phyloP scores from a whole-genome alignment of 2,113 vertebrate species.

The Puffinus mauretanicus region DNA sequence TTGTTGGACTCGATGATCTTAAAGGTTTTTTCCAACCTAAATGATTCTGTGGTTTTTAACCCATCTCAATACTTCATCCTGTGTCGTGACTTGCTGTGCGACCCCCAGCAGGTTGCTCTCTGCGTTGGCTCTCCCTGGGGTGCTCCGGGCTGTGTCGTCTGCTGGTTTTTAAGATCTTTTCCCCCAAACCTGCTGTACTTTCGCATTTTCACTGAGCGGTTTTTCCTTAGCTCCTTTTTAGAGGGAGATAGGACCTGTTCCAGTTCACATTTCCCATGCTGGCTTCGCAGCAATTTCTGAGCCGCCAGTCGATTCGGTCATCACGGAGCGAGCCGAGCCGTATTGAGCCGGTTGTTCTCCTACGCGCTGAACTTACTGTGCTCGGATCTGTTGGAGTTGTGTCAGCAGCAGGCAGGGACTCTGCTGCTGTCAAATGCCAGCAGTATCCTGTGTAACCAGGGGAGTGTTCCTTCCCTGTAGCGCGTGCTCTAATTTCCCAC shows the following conservation, averaged over 20 bases:
- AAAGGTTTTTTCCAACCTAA: background rate
- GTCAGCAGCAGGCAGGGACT: background rate
- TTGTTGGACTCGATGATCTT: background rate
- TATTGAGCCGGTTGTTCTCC: background rate
- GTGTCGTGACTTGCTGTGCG: background rate
- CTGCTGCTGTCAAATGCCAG: constrained; percentile 5
- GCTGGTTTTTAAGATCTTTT: background rate
- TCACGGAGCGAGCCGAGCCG: background rate
- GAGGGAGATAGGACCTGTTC: background rate
- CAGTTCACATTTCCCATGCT: background rate
- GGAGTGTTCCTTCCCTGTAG: constrained; percentile 12
- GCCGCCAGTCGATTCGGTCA: background rate
- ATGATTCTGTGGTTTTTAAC: background rate
- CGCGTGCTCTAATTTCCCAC: constrained; percentile 37
- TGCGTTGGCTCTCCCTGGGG: background rate
- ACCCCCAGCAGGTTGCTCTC: background rate
- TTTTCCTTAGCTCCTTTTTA: background rate
- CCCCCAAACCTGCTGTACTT: background rate
- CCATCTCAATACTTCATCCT: background rate
- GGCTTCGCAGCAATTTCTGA: background rate
- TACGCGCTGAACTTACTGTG: background rate
- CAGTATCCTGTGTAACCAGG: background rate
- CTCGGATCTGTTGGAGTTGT: background rate
- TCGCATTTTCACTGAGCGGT: background rate
- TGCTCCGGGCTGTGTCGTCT: background rate